Evolutionary conservation across 2,113 vertebrate genomes (phyloP), one percentile per base, ranked within the genome.

Genomic region (Indicator maculatus): DNA sequence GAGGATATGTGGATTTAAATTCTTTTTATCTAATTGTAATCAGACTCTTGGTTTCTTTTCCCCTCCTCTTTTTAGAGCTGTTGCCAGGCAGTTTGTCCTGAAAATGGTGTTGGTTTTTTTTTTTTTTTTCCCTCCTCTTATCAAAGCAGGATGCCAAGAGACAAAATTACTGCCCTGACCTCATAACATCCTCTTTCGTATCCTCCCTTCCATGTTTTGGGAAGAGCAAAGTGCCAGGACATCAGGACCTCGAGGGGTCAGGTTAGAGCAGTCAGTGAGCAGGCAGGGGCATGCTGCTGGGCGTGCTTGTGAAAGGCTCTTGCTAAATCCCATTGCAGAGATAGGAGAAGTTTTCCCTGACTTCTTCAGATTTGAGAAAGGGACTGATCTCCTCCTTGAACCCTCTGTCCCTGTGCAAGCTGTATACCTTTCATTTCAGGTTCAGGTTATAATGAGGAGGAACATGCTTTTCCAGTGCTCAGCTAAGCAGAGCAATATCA

Each of bases 161-260:
- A 47, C 33, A 90, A 72, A 88, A 86, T 95, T 91, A 58, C 82
- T 86, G 63, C 74, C 44, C 90, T 75, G 74, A 33, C 69, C 67
- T 59, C 90, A 89, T 88, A 83, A 95, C 73, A 90, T 95, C 91
- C 91, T 90, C 88, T 92, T 63, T 91, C 76, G 59, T 36, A 87
- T 93, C 94, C 85, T 96, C 76, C 85, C 82, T 93, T 94, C 67
- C 89, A 82, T 13, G 10, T 36, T 90, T 53, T n/a, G 50, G 86
- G 78, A 90, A 89, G 83, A 71, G 58, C 27, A 36, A 76, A 80
- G 58, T 66, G 53, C 65, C 74, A 5, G 33, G 55, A 83, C 69
- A 76, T 16, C 71, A 71, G 30, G 19, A 24, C 33, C 33, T 59
- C 2, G 2, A 16, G 36, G 67, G 83, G 64, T 64, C 9, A 4